Percentiles rank a stretch among this genome's conserved stretches.
These are phyloP conservation scores for Abrostola tripartita DNA, from an alignment of 2,888 invertebrate species.

Conservation along the genomic window DNA sequence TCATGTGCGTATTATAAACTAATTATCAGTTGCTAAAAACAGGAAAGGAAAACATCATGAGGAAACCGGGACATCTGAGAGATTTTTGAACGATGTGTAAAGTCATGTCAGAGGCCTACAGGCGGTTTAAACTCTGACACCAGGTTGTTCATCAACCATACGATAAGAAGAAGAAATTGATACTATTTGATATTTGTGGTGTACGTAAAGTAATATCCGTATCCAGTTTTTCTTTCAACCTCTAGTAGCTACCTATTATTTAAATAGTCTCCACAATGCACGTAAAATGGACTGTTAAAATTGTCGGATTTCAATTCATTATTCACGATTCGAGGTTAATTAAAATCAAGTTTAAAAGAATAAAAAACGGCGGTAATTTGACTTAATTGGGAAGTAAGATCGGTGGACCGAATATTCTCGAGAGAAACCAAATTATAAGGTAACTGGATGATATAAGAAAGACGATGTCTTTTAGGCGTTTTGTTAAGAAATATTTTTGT, in stretches of 20 bases:
- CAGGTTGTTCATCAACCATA: too few species aligned
- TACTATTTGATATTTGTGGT: too few species aligned
- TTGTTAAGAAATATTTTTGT: not conserved
- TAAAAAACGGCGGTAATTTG: slow-evolving; percentile 25
- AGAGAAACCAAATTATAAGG: slow-evolving; percentile 18
- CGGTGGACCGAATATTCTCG: slow-evolving; percentile 26
- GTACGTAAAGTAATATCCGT: not conserved
- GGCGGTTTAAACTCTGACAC: too few species aligned
- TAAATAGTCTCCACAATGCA: slow-evolving; percentile 42
- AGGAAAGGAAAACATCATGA: too few species aligned
- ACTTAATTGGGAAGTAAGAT: slow-evolving; percentile 22
- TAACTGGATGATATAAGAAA: not conserved
- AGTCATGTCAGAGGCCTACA: too few species aligned
- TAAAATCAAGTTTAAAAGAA: slow-evolving; percentile 45
- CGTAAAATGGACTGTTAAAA: slow-evolving; percentile 36
- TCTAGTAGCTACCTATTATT: slow-evolving; percentile 38
- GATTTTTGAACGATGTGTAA: too few species aligned
- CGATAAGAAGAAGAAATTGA: too few species aligned
- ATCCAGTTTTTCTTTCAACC: slow-evolving; percentile 2
- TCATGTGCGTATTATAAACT: too few species aligned
- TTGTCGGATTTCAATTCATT: slow-evolving; percentile 52
- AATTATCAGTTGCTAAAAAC: too few species aligned
- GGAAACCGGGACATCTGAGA: too few species aligned
- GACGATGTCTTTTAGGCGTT: not conserved
- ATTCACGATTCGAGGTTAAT: slow-evolving; percentile 49